phyloP scores from a whole-genome alignment of 1,140 invertebrate genomes.

The Brachionus rotundiformis region DNA sequence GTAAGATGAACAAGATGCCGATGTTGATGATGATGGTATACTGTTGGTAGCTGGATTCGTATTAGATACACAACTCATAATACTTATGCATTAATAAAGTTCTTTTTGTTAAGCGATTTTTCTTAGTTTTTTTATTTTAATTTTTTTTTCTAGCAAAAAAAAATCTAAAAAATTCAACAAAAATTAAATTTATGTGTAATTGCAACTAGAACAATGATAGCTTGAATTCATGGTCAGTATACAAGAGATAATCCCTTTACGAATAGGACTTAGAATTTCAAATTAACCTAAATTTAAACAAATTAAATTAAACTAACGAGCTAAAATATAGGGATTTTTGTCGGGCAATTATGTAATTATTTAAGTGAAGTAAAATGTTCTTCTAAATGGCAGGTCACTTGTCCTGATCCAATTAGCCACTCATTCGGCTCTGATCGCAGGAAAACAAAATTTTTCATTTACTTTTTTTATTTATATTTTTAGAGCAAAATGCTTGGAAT shows the following conservation, averaged over 20 bases:
- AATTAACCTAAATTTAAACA: conserved; percentile 43
- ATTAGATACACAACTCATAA: conserved; percentile 42
- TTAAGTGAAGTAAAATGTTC: not conserved
- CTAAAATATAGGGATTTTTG: not conserved
- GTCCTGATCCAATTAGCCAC: not conserved
- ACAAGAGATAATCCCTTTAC: conserved; percentile 33
- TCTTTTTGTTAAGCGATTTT: not conserved
- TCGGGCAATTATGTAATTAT: conserved; percentile 14
- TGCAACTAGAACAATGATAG: conserved; percentile 22
- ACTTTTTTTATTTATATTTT: not conserved
- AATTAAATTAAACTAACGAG: not conserved
- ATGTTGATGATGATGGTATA: conserved; percentile 32
- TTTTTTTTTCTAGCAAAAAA: conserved; percentile 3
- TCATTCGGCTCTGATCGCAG: not conserved
- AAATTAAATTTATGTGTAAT: conserved; percentile 7
- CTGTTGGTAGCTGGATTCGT: conserved; percentile 20
- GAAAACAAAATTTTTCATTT: not conserved
- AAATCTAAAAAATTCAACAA: conserved; percentile 15
- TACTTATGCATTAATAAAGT: conserved; percentile 38
- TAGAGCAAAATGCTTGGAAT: conserved; percentile 13
- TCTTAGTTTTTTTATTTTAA: conserved; percentile 6
- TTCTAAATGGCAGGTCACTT: conserved; percentile 9
- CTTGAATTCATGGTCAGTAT: conserved; percentile 24
- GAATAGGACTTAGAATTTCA: conserved; percentile 22
- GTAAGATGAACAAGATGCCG: conserved; percentile 30